Conservation (phyloP, 2,797 vertebrate species). For the Peromyscus melanophrys region DNA sequence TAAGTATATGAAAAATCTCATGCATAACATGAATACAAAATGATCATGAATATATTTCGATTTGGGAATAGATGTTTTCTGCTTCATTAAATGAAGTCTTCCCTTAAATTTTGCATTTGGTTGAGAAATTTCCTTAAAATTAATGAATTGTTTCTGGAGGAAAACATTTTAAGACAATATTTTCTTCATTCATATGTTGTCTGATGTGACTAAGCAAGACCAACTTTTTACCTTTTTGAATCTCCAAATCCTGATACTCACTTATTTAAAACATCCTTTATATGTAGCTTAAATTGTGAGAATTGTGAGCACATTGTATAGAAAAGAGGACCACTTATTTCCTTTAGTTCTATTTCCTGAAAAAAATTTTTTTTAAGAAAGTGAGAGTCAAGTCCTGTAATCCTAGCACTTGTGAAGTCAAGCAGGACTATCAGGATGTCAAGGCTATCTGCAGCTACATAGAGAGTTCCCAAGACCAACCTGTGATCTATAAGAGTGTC, state of each 20-base stretch:
- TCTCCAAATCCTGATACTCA: neutral
- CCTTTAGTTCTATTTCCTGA: neutral
- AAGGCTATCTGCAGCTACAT: neutral
- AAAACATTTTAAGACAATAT: neutral
- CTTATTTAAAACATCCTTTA: neutral
- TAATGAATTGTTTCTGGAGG: neutral
- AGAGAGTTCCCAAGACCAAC: neutral
- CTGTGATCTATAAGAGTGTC: neutral
- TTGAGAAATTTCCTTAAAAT: constrained; percentile 24
- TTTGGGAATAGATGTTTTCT: neutral
- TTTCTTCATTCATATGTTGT: neutral
- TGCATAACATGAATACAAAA: neutral
- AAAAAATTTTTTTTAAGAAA: neutral
- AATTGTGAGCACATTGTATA: neutral
- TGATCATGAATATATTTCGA: neutral
- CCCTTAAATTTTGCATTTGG: neutral
- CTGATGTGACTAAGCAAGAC: neutral
- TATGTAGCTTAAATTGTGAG: neutral
- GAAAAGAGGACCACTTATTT: neutral
- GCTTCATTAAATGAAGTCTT: neutral
- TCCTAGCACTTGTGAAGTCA: neutral
- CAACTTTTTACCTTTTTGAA: neutral
- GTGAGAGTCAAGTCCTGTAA: neutral
- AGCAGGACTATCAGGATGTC: neutral
- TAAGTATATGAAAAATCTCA: constrained; percentile 25